phyloP scores from a whole-genome alignment of 2,113 vertebrate species.

The Orcinus orca region DNA sequence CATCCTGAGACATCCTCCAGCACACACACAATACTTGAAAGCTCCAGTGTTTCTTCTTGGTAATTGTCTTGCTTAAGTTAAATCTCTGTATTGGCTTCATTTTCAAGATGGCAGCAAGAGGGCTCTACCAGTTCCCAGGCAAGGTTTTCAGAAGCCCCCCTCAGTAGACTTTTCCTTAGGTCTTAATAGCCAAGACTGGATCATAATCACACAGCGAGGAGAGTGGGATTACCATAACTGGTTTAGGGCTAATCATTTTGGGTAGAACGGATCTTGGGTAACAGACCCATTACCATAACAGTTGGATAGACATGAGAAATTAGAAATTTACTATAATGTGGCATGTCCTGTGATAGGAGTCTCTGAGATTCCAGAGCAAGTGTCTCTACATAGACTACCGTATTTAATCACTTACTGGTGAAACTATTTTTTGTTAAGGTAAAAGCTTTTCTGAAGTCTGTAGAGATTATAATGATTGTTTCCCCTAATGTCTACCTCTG shows the following conservation, averaged over 20 bases:
- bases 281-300: neutral
- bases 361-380: neutral
- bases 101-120: neutral
- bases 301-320: neutral
- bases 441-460: neutral
- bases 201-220: neutral
- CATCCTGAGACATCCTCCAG: neutral
- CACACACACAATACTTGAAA: neutral
- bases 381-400: rapidly evolving
- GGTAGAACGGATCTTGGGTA: neutral
- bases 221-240: neutral
- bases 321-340: neutral
- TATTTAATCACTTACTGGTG: neutral
- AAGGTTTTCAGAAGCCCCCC: neutral
- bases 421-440: neutral
- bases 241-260: neutral
- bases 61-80: neutral
- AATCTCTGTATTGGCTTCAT: neutral
- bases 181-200: neutral
- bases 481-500: neutral
- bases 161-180: neutral
- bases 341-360: neutral
- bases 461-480: neutral
- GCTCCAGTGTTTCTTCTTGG: neutral
- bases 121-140: neutral